Conservation (phyloP, 2,113 vertebrate genomes). For the Pollachius pollachius region DNA sequence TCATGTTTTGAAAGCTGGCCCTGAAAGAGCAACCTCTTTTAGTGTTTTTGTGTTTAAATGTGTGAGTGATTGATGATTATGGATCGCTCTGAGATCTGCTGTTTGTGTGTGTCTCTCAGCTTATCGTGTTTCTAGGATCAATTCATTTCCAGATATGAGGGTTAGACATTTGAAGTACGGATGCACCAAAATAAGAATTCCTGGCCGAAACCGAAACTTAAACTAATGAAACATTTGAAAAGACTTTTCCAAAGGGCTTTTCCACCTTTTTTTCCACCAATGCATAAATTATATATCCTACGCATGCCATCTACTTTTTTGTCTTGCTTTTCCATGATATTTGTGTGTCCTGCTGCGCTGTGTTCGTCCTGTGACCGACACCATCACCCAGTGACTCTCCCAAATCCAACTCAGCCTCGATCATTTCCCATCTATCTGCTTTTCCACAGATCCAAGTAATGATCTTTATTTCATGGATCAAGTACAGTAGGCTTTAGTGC, state of each 20-base stretch:
- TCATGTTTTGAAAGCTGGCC: constrained; percentile 61
- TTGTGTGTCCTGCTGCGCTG: background rate
- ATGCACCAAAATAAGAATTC: too few species aligned
- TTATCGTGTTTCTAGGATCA: too few species aligned
- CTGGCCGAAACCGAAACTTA: too few species aligned
- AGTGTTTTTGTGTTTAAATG: constrained; percentile 9
- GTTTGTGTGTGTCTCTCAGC: too few species aligned
- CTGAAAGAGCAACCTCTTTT: constrained; percentile 60
- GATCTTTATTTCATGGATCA: background rate
- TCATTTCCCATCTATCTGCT: background rate
- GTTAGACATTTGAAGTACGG: too few species aligned
- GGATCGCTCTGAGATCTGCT: constrained; percentile 28
- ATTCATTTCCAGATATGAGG: too few species aligned
- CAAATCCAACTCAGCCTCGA: background rate
- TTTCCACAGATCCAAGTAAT: background rate
- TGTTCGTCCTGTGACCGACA: background rate
- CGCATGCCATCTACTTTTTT: too few species aligned
- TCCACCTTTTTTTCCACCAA: too few species aligned
- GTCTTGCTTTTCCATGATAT: too few species aligned
- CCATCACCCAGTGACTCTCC: background rate
- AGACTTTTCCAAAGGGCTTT: too few species aligned
- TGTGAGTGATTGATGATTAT: constrained; percentile 31
- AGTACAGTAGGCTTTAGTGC: background rate
- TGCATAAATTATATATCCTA: too few species aligned
- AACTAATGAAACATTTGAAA: too few species aligned